Percentiles rank a stretch among this genome's conserved stretches.
Conservation (phyloP, 2,888 invertebrate species). For the Nemotelus pantherinus region DNA sequence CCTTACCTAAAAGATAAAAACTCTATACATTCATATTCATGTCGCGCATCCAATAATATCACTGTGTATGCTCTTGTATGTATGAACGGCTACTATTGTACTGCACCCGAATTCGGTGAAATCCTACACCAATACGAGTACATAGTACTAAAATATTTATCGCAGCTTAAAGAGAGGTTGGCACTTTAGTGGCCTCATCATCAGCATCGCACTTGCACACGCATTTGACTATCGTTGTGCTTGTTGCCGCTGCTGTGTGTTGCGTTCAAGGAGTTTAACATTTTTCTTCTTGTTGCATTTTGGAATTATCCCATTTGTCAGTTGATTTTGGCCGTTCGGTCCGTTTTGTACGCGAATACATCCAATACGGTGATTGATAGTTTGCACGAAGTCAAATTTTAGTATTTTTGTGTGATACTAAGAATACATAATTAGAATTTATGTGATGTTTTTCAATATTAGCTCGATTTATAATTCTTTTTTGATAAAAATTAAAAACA, state of each 20-base stretch:
- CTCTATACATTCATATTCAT: no score
- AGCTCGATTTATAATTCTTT: no score
- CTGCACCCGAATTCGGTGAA: constrained; percentile 11
- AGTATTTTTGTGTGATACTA: not conserved
- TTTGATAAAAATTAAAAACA: not conserved
- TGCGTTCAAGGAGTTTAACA: constrained; percentile 18
- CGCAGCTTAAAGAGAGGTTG: no score
- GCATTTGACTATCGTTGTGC: not conserved
- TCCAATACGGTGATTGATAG: not conserved
- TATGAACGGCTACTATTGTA: no score
- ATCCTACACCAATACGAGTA: constrained; percentile 32
- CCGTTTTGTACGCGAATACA: not conserved
- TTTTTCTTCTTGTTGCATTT: constrained; percentile 20
- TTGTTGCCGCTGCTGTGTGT: not conserved
- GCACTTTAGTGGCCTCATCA: no score
- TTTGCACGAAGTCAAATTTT: not conserved
- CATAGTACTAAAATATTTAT: no score
- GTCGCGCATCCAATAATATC: no score
- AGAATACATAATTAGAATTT: not conserved
- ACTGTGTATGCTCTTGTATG: no score
- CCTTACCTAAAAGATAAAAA: no score
- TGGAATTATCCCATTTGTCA: constrained; percentile 19
- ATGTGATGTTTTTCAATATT: not conserved
- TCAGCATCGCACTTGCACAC: no score
- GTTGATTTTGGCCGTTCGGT: constrained; percentile 30